phyloP scores from a whole-genome alignment of 2,888 invertebrate genomes.

The Agrotis ipsilon region DNA sequence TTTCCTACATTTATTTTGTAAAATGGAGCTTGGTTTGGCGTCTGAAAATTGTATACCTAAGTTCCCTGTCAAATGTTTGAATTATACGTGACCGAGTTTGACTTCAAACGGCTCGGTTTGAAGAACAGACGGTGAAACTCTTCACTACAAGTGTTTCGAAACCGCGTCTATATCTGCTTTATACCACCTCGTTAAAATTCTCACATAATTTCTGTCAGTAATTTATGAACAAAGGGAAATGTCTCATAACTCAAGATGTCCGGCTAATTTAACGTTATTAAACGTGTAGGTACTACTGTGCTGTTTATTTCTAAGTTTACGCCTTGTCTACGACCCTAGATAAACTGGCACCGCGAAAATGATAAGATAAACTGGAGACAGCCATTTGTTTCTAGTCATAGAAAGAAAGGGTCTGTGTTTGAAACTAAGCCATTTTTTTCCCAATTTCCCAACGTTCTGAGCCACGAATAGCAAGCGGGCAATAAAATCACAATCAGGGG shows the following conservation, averaged over 20 bases:
- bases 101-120: constrained; percentile 56
- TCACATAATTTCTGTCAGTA: constrained; percentile 52
- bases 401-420: constrained; percentile 11
- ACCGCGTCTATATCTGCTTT: constrained; percentile 44
- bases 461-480: constrained; percentile 22
- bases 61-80: constrained; percentile 33
- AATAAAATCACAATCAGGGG: constrained; percentile 49
- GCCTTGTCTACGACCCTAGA: constrained; percentile 20
- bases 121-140: constrained; percentile 41
- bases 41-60: constrained; percentile 17
- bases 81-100: constrained; percentile 52
- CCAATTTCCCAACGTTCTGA: constrained; percentile 21
- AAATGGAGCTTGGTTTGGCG: constrained; percentile 18
- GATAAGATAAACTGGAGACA: constrained; percentile 25
- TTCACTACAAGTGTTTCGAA: constrained; percentile 51
- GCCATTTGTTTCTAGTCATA: constrained; percentile 22
- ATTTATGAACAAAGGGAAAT: constrained; percentile 53
- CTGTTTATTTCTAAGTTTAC: constrained; percentile 33
- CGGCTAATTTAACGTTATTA: constrained; percentile 28
- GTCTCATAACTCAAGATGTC: constrained; percentile 43
- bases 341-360: constrained; percentile 20
- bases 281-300: constrained; percentile 15
- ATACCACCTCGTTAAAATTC: constrained; percentile 53
- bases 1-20: neutral
- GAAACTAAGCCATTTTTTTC: constrained; percentile 13